These are phyloP conservation scores for Esox niger DNA, from an alignment of 2,113 vertebrate species.

Conservation along the genomic window DNA sequence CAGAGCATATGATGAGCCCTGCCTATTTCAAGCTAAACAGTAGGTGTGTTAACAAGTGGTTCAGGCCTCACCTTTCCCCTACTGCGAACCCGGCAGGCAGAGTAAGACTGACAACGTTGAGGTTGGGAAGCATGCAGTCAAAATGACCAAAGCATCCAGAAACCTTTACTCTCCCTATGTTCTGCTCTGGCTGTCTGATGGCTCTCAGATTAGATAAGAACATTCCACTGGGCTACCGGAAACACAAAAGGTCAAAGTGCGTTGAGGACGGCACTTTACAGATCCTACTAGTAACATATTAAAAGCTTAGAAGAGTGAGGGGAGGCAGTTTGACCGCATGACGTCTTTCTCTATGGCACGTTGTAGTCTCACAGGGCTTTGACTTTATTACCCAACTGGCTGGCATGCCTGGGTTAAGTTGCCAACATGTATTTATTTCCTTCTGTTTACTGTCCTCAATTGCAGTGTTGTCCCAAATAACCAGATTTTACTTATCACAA, in stretches of 20 bases:
- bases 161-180: not conserved
- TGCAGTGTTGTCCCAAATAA: too few species aligned
- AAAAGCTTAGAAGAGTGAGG: slow-evolving; percentile 37
- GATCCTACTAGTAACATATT: slow-evolving; percentile 66
- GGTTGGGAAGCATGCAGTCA: too few species aligned
- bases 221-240: slow-evolving; percentile 52
- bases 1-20: too few species aligned
- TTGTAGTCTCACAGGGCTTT: slow-evolving; percentile 13
- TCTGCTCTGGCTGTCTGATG: slow-evolving; percentile 43
- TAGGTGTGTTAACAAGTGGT: slow-evolving; percentile 61
- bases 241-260: slow-evolving; percentile 71
- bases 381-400: slow-evolving; percentile 9
- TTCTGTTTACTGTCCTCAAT: too few species aligned
- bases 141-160: too few species aligned
- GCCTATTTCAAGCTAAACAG: too few species aligned
- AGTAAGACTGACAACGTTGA: not conserved
- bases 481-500: too few species aligned
- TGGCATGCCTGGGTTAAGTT: too few species aligned
- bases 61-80: slow-evolving; percentile 39
- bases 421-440: too few species aligned
- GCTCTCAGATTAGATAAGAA: slow-evolving; percentile 67
- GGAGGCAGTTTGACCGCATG: slow-evolving; percentile 31
- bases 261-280: slow-evolving; percentile 61
- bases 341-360: slow-evolving; percentile 38
- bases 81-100: slow-evolving; percentile 24